These are phyloP conservation scores for Cherax quadricarinatus DNA, from an alignment of 1,140 invertebrate species.

Conservation along the genomic window DNA sequence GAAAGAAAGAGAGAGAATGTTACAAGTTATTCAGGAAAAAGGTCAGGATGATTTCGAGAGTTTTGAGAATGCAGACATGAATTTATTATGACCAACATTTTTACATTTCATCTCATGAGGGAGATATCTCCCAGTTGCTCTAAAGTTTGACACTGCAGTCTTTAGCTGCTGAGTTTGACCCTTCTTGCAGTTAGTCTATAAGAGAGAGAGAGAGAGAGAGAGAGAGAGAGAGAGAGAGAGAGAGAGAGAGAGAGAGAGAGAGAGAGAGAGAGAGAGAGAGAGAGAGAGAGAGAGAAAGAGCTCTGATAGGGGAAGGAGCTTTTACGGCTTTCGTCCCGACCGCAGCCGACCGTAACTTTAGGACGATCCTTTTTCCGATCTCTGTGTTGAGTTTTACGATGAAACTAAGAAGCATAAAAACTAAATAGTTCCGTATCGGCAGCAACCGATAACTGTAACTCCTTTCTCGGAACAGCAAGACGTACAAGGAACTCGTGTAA, in stretches of 20 bases:
- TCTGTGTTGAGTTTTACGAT: not conserved
- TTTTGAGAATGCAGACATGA: not conserved
- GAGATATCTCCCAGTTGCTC: not conserved
- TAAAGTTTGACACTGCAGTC: not conserved
- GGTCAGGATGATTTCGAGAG: not conserved
- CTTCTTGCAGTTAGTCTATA: not conserved
- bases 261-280: no score
- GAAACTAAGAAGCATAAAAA: not conserved
- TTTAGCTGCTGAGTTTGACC: not conserved
- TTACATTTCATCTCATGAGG: not conserved
- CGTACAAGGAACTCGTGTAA: no score
- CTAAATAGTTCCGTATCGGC: not conserved
- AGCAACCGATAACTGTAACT: not conserved
- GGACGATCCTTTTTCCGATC: not conserved
- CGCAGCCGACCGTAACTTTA: not conserved
- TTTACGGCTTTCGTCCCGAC: not conserved
- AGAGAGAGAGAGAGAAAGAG: no score
- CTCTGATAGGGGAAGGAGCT: not conserved
- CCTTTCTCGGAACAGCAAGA: not conserved
- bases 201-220: no score
- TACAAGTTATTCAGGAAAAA: not conserved
- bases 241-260: no score
- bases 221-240: no score
- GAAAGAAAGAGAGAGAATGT: no score
- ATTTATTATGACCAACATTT: not conserved